These are phyloP conservation scores for Ciona savignyi DNA, from an alignment of 23 tunicate genomes.

Conservation along the genomic window DNA sequence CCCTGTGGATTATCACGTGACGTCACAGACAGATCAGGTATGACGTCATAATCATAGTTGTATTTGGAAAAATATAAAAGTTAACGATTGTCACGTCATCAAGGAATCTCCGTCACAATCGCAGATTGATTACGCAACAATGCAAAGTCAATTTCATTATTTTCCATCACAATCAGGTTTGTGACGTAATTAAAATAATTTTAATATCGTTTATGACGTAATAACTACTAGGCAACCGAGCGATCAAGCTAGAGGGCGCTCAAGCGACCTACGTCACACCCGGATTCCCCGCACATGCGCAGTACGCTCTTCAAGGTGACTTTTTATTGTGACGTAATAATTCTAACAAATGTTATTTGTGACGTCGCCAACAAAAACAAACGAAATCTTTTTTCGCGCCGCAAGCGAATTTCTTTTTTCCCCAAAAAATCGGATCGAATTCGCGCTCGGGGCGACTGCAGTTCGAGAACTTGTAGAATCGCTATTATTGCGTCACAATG, in stretches of 20 bases:
- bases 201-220: not conserved
- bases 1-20: conserved; percentile 33
- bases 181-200: conserved; percentile 10
- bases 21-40: conserved; percentile 36
- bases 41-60: not conserved
- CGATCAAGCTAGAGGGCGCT: conserved; percentile 69
- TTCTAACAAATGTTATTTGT: conserved; percentile 7
- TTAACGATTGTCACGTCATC: not conserved
- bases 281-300: conserved; percentile 62
- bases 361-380: conserved; percentile 11
- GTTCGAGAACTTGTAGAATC: not conserved
- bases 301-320: conserved; percentile 79
- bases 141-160: conserved; percentile 47
- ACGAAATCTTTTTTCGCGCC: conserved; percentile 3
- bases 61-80: not conserved
- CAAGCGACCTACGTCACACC: conserved; percentile 61
- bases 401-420: not conserved
- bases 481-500: conserved; percentile 14
- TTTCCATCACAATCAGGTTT: conserved; percentile 36
- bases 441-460: not conserved
- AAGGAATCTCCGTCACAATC: not conserved
- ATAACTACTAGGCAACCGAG: conserved; percentile 38
- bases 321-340: not conserved
- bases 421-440: not conserved
- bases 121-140: conserved; percentile 52